A percentile compares a stretch with the other conserved stretches of the same genome.
These are phyloP conservation scores for Galerucella calmariensis DNA, from an alignment of 2,888 invertebrate species.

Conservation along the genomic window DNA sequence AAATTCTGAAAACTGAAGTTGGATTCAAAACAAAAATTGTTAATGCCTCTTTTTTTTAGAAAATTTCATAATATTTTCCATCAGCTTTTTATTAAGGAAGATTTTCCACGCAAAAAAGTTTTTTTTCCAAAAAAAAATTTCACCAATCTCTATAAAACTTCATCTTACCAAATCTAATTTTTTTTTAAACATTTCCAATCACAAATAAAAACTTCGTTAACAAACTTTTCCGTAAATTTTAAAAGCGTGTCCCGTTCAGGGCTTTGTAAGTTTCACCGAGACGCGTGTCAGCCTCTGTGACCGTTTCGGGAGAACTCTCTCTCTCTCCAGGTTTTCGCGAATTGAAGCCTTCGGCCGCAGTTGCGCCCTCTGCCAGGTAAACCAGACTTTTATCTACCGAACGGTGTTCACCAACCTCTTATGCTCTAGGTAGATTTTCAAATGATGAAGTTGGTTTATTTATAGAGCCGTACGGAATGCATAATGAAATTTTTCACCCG, in stretches of 20 bases:
- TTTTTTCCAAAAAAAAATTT: too few relatives aligned
- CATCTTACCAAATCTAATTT: neutral
- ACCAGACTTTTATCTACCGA: slow-evolving; percentile 31
- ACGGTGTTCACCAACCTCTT: slow-evolving; percentile 20
- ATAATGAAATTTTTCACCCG: slow-evolving; percentile 25
- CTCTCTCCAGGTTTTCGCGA: slow-evolving; percentile 51
- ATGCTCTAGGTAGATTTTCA: slow-evolving; percentile 38
- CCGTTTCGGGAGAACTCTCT: slow-evolving; percentile 45
- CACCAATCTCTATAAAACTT: too few relatives aligned
- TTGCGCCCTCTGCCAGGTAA: slow-evolving; percentile 48
- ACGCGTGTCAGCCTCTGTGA: slow-evolving; percentile 50
- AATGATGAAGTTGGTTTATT: slow-evolving; percentile 40
- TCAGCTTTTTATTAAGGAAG: too few relatives aligned
- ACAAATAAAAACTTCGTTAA: neutral
- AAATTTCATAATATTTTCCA: too few relatives aligned
- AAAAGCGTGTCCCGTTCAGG: slow-evolving; percentile 16
- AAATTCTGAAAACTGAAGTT: too few relatives aligned
- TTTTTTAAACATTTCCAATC: neutral
- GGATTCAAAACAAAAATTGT: too few relatives aligned
- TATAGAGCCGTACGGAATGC: slow-evolving; percentile 32
- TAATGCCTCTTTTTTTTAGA: too few relatives aligned
- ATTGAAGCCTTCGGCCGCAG: slow-evolving; percentile 45
- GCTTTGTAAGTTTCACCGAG: slow-evolving; percentile 42
- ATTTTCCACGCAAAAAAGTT: too few relatives aligned
- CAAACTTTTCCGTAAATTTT: slow-evolving; percentile 19